phyloP scores from a whole-genome alignment of 2,797 vertebrate genomes.

The Myoxocephalus aenaeus region DNA sequence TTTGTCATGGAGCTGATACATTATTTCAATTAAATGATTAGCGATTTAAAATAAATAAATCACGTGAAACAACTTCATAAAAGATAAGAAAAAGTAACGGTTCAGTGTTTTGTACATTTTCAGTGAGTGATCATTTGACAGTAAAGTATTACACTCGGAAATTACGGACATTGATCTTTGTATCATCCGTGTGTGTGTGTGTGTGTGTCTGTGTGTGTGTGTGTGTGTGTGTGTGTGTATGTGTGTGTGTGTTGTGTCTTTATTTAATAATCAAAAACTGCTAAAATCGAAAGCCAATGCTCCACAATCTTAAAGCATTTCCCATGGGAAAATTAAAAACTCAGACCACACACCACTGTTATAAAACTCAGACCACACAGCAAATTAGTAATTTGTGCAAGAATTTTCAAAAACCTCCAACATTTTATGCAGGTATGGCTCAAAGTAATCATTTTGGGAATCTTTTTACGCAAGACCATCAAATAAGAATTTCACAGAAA shows the following conservation, averaged over 20 bases:
- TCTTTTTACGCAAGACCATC: background rate
- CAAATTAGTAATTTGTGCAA: background rate
- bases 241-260: background rate
- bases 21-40: background rate
- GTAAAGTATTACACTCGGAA: background rate
- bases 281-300: background rate
- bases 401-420: background rate
- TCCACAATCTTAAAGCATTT: background rate
- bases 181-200: background rate
- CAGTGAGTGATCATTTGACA: background rate
- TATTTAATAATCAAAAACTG: background rate
- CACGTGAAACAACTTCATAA: background rate
- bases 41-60: background rate
- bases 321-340: background rate
- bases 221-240: slow-evolving; percentile 13
- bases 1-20: background rate
- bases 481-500: background rate
- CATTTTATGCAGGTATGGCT: background rate
- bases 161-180: background rate
- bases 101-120: background rate
- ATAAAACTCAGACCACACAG: background rate
- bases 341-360: background rate
- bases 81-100: background rate
- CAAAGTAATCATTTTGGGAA: background rate
- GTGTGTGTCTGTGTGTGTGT: slow-evolving; percentile 14